These are phyloP conservation scores for Listronotus bonariensis DNA, from an alignment of 1,140 invertebrate genomes.

Conservation along the genomic window DNA sequence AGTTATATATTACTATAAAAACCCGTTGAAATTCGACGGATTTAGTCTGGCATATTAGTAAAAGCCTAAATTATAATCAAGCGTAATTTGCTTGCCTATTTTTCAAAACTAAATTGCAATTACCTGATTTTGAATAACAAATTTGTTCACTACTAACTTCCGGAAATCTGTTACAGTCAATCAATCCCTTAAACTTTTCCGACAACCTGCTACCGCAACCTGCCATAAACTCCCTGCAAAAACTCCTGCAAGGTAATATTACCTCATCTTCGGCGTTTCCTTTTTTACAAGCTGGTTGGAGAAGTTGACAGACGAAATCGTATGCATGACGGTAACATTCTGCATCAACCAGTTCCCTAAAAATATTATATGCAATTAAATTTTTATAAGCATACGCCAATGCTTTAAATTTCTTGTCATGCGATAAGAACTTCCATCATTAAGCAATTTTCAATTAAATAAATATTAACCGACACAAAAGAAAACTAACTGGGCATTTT, in stretches of 20 bases:
- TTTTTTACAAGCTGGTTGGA: constrained; percentile 76
- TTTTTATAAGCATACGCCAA: neutral
- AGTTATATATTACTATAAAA: too few relatives aligned
- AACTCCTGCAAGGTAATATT: constrained; percentile 76
- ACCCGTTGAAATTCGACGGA: too few relatives aligned
- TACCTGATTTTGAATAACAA: constrained; percentile 78
- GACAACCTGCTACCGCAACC: constrained; percentile 79
- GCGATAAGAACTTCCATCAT: too few relatives aligned
- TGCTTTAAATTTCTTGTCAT: too few relatives aligned
- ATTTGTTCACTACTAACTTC: constrained; percentile 73
- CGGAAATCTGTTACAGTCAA: constrained; percentile 82
- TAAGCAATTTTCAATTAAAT: neutral
- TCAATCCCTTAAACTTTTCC: constrained; percentile 67
- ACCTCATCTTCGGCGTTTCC: constrained; percentile 61
- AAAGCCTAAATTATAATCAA: too few relatives aligned
- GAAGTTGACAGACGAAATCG: constrained; percentile 82
- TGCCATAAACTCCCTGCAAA: constrained; percentile 82
- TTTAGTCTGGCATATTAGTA: too few relatives aligned
- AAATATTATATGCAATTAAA: constrained; percentile 6
- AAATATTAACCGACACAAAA: too few relatives aligned
- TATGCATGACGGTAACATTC: constrained; percentile 84
- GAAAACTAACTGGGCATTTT: too few relatives aligned
- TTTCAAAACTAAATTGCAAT: too few relatives aligned
- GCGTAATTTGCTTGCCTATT: too few relatives aligned
- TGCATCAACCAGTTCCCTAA: constrained; percentile 76